Evolutionary conservation across 2,797 vertebrate species (phyloP), one percentile per base, ranked within the genome.

Genomic region (Spatula clypeata): DNA sequence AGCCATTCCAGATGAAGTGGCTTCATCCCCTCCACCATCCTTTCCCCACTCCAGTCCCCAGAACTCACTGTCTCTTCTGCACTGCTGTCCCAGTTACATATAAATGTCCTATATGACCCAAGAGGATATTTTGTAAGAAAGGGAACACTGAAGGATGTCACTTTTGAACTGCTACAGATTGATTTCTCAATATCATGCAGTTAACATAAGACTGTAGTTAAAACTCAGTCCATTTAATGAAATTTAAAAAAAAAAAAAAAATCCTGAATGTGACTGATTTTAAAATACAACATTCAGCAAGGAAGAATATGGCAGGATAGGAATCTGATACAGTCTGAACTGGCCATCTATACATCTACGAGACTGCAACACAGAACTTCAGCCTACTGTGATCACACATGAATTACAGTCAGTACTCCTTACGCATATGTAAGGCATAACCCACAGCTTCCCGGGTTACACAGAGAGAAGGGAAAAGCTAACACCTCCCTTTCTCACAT

Each of bases 401-500:
- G 36, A 75, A 55, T 44, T 71, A 87, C 80, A 45, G 58, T 23
- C 12, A 0, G 57, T 29, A 29, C 42, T 73, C 65, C 62, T 84
- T 64, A 57, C 17, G 4, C 1, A 3, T 11, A 47, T 3, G 66
- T 74, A 61, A 90, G 73, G 24, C 89, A 83, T 79, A 88, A 88
- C 67, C 79, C 84, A 7, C 29, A 62, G 72, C 69, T 90, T 93
- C 91, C 85, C 65, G 23, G 88, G 92, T 82, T 92, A 79, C 0
- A 51, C 17, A 4, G 67, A 57, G 74, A 91, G 84, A 83, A 89
- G 64, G 74, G 57, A 38, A 82, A 73, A 93, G 72, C 81, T 96
- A 91, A 92, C 94, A 85, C 90, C 74, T 96, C 92, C 64, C 64
- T 42, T 72, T 42, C 84, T 87, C 91, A 77, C 93, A 96, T 96